Conservation (phyloP, 2,797 vertebrate species). For the Cossypha dichroa region DNA sequence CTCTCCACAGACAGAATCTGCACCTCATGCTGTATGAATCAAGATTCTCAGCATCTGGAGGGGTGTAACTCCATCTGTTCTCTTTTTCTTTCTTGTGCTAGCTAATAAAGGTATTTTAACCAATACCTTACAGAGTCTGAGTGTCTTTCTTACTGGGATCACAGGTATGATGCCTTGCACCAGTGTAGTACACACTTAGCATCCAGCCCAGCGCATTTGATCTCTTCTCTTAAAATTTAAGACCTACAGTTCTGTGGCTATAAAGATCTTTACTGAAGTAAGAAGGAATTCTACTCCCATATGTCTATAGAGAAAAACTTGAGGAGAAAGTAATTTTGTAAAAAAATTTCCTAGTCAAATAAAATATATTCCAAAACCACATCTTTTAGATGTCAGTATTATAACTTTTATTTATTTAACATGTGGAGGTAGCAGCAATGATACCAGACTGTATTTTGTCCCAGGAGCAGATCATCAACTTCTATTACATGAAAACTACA, state of each 20-base stretch:
- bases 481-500: background rate
- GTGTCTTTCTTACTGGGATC: background rate
- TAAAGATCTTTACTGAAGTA: background rate
- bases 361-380: background rate
- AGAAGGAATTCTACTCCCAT: background rate
- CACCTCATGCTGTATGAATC: background rate
- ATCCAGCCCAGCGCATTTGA: background rate
- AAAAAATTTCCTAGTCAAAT: background rate
- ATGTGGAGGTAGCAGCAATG: background rate
- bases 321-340: background rate
- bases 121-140: background rate
- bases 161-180: background rate
- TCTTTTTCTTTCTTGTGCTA: background rate
- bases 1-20: background rate
- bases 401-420: background rate
- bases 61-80: accelerated
- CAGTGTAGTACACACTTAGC: too few species aligned
- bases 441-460: background rate
- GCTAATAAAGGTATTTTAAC: background rate
- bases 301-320: background rate
- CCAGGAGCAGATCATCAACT: background rate
- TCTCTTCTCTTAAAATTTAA: background rate
- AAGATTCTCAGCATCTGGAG: background rate
- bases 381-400: background rate
- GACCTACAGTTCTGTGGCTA: background rate